These are phyloP conservation scores for Hippocampus mohnikei DNA, from an alignment of 2,113 vertebrate species.

Conservation along the genomic window DNA sequence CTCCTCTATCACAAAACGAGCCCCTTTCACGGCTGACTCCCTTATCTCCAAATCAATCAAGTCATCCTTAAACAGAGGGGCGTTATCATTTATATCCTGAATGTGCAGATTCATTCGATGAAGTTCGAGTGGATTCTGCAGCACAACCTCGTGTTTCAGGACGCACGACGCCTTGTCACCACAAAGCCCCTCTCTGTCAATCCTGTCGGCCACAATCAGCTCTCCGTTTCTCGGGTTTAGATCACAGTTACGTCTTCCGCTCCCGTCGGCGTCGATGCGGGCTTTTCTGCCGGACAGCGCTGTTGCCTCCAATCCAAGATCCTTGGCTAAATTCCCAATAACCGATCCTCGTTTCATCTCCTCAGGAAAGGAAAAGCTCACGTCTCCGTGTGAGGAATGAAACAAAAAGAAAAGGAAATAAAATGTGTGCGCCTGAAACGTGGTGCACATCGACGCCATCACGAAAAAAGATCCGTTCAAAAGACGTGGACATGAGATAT, in stretches of 20 bases:
- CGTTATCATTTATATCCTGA: slow-evolving; percentile 78
- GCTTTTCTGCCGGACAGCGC: slow-evolving; percentile 53
- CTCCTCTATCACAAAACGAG: slow-evolving; percentile 65
- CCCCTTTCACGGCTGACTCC: slow-evolving; percentile 53
- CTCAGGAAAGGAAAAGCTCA: slow-evolving; percentile 72
- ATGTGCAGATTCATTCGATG: slow-evolving; percentile 62
- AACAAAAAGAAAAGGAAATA: slow-evolving; percentile 9
- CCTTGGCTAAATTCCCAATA: slow-evolving; percentile 73
- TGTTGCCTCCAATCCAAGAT: slow-evolving; percentile 62
- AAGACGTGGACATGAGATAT: too few species aligned
- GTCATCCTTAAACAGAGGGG: slow-evolving; percentile 58
- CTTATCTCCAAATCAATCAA: slow-evolving; percentile 55
- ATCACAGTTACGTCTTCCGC: slow-evolving; percentile 60
- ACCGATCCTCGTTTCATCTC: slow-evolving; percentile 71
- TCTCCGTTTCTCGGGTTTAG: slow-evolving; percentile 67
- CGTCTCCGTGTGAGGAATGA: slow-evolving; percentile 41
- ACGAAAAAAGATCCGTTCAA: too few species aligned
- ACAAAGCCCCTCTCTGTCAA: slow-evolving; percentile 76
- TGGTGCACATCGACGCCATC: too few species aligned
- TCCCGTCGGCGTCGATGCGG: slow-evolving; percentile 48
- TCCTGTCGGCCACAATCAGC: slow-evolving; percentile 63
- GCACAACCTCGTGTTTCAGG: slow-evolving; percentile 69
- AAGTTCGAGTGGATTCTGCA: slow-evolving; percentile 60
- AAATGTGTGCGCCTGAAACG: not conserved
- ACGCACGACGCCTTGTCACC: slow-evolving; percentile 55